Percentiles rank a stretch among this genome's conserved stretches.
These are phyloP conservation scores for Drosophila robusta DNA, from an alignment of 2,888 invertebrate genomes.

Conservation along the genomic window DNA sequence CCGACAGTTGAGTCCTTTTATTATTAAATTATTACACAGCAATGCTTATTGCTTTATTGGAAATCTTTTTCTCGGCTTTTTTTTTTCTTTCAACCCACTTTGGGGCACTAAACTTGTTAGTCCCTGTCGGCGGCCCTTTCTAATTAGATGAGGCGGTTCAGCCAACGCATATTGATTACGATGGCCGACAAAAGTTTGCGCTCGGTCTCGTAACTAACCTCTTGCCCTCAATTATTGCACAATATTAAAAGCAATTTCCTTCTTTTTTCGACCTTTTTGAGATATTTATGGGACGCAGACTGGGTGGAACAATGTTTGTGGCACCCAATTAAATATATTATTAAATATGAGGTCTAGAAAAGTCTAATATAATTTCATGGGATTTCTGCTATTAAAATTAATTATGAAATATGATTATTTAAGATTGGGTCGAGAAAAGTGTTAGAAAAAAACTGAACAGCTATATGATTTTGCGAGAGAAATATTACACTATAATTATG, in stretches of 20 bases:
- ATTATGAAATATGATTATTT: neutral
- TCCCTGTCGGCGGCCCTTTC: slow-evolving; percentile 25
- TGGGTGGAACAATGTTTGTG: slow-evolving; percentile 6
- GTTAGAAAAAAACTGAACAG: no score
- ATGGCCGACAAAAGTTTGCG: slow-evolving; percentile 22
- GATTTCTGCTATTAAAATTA: neutral
- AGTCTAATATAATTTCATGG: slow-evolving; percentile 1
- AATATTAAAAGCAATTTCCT: slow-evolving; percentile 17
- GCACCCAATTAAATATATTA: slow-evolving; percentile 36
- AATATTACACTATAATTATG: no score
- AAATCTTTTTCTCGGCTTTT: slow-evolving; percentile 58
- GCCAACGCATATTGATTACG: slow-evolving; percentile 52
- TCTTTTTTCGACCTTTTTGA: neutral
- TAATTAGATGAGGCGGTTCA: slow-evolving; percentile 54
- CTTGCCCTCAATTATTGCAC: slow-evolving; percentile 26
- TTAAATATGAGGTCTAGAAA: slow-evolving; percentile 11
- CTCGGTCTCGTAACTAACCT: slow-evolving; percentile 15
- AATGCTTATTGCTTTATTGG: slow-evolving; percentile 71
- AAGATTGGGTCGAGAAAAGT: no score
- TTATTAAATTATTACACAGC: slow-evolving; percentile 69
- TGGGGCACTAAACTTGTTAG: slow-evolving; percentile 42
- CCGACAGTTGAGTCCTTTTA: slow-evolving; percentile 43
- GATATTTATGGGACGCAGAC: neutral
- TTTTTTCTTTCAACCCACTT: slow-evolving; percentile 9
- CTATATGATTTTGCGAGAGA: no score